Evolutionary conservation across 2,797 vertebrate species (phyloP).

Genomic region (Yasuhikotakia modesta): DNA sequence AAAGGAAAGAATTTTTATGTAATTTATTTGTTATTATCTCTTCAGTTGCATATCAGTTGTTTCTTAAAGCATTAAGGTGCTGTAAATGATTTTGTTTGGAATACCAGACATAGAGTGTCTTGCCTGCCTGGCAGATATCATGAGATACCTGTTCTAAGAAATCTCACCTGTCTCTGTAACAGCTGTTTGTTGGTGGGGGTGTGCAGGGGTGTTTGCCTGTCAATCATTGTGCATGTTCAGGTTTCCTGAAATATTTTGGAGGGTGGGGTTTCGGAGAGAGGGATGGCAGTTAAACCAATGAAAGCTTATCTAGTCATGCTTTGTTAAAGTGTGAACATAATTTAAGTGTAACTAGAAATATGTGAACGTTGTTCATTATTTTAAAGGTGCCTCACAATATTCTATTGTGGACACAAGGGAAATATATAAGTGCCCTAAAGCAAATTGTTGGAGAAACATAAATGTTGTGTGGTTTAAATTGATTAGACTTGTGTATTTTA

Average conservation of each 20-base stretch:
- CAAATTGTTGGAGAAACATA: neutral
- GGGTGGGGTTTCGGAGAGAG: neutral
- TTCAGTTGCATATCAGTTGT: neutral
- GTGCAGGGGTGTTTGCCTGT: neutral
- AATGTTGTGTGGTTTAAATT: neutral
- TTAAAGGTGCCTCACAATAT: too few species aligned
- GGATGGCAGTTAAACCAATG: neutral
- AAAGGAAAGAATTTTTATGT: neutral
- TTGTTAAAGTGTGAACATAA: neutral
- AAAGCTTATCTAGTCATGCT: too few species aligned
- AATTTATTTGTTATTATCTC: neutral
- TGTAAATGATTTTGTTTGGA: neutral
- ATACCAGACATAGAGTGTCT: too few species aligned
- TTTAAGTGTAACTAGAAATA: too few species aligned
- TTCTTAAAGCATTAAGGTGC: neutral
- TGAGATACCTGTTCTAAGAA: neutral
- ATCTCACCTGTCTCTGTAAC: neutral
- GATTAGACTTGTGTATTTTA: too few species aligned
- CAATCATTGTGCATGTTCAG: neutral
- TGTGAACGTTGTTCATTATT: too few species aligned
- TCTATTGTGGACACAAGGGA: too few species aligned
- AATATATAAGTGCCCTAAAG: neutral
- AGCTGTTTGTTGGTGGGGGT: neutral
- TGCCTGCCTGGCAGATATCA: neutral
- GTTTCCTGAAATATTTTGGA: neutral